Conservation (phyloP, 1,140 invertebrate genomes). For the Myzus persicae region DNA sequence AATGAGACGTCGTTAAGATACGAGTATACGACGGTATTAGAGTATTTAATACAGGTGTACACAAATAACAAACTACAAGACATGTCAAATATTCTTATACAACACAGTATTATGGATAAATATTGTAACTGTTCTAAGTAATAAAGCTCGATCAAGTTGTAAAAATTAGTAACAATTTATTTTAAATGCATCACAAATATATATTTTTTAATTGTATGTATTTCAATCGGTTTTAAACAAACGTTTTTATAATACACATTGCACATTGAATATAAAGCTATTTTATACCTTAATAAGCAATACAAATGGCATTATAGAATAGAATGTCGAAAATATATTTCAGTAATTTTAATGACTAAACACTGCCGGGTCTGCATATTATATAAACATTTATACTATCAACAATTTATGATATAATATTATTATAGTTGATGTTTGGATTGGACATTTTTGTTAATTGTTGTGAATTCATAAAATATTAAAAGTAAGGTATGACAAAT, state of each 20-base stretch:
- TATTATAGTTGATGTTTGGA: background rate
- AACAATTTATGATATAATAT: background rate
- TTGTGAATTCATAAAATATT: too few species aligned
- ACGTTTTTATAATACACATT: background rate
- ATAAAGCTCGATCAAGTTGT: background rate
- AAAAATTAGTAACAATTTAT: background rate
- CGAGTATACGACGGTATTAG: too few species aligned
- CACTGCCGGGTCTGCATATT: background rate
- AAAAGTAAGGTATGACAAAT: background rate
- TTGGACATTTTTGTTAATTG: background rate
- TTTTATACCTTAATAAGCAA: background rate
- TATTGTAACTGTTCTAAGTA: background rate
- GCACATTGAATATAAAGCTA: background rate
- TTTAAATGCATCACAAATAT: background rate
- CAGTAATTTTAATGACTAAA: background rate
- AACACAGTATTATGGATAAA: background rate
- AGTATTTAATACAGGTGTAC: background rate
- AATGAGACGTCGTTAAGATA: background rate
- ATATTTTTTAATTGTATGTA: background rate
- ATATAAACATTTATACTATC: background rate
- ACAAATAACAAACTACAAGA: too few species aligned
- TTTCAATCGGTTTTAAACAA: background rate
- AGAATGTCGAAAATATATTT: background rate
- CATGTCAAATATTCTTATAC: background rate
- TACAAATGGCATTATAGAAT: background rate